Base-by-base conservation (phyloP, 2,797 vertebrate species). In the Silurus lanzhouensis region DNA sequence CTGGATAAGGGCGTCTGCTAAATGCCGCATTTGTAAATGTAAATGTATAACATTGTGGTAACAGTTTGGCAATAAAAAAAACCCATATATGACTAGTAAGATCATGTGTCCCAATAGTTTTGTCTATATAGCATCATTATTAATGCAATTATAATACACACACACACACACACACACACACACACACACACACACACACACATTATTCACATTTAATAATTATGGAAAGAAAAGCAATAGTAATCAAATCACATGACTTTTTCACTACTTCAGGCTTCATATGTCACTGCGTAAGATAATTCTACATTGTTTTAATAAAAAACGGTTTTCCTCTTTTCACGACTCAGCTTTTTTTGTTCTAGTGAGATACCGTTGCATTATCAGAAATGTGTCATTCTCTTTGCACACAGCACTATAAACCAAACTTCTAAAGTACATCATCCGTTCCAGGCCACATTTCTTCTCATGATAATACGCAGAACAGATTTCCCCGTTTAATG, bases 381-480 rank as follows among this genome's bases (percentile, higher is more conserved):
- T 82, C 76, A 25, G 14, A 84, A 66, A 52, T 12, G 46, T 27
- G 27, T 9, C 44, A 17, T 57, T 67, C 12, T 63, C 63, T 83
- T 15, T 52, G 52, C 25, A 63, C n/a, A 19, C 4, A 71, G 15
- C 1, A 5, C 55, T 67, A 27, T 83, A 81, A 79, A 76, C 72
- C 66, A 85, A 85, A 74, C 81, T 64, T 80, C 6, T 31, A n/a
- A 72, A 80, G 60, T 58, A 83, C n/a, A 19, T 74, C 64, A 84
- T 77, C 27, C 25, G 63, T 68, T 81, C 12, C 75, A 83, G 72
- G 27, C 19, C 60, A 79, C 8, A 61, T 66, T 82, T 81, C 82
- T 84, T 75, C 72, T 75, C 20, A 57, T 55, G 44, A 74, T 74
- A 2, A 72, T 81, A 31, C 46, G 9, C 79, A 81, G 77, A 63